Conservation (phyloP, 92 coral and sea anemone genomes). For the Pocillopora meandrina region DNA sequence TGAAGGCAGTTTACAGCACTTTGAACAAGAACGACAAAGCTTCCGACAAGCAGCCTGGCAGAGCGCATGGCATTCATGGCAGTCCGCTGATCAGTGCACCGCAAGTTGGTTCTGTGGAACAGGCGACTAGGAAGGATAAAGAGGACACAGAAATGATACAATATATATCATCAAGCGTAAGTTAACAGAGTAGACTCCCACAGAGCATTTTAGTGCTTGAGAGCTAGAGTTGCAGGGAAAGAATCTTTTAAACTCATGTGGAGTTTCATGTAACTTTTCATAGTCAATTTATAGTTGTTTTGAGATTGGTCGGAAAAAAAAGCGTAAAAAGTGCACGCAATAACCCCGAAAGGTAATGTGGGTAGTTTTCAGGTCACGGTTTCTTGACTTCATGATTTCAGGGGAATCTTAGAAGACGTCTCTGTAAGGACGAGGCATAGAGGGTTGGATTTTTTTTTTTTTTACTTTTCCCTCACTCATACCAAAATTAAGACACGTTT, state of each 20-base stretch:
- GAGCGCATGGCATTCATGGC: slow-evolving; percentile 42
- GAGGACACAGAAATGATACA: slow-evolving; percentile 73
- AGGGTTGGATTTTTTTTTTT: too few relatives aligned
- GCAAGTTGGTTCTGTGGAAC: slow-evolving; percentile 54
- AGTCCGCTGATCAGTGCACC: slow-evolving; percentile 70
- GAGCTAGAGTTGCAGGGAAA: neutral
- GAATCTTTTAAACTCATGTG: neutral
- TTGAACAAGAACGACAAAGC: slow-evolving; percentile 44
- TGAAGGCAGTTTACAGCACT: slow-evolving; percentile 75
- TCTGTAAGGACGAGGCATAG: too few relatives aligned
- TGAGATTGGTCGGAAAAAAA: too few relatives aligned
- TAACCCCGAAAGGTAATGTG: too few relatives aligned
- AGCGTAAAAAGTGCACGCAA: too few relatives aligned
- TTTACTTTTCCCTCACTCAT: too few relatives aligned
- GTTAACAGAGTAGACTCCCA: neutral
- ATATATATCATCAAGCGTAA: slow-evolving; percentile 66
- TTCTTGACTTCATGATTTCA: too few relatives aligned
- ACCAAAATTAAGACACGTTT: too few relatives aligned
- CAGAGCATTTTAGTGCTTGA: neutral
- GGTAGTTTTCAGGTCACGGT: too few relatives aligned
- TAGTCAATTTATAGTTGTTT: too few relatives aligned
- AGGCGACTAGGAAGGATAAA: slow-evolving; percentile 60
- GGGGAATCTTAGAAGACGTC: too few relatives aligned
- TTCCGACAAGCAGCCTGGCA: slow-evolving; percentile 42
- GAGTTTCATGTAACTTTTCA: too few relatives aligned